Evolutionary conservation across 2,797 vertebrate species (phyloP).

Genomic region (Manis crassicaudata): DNA sequence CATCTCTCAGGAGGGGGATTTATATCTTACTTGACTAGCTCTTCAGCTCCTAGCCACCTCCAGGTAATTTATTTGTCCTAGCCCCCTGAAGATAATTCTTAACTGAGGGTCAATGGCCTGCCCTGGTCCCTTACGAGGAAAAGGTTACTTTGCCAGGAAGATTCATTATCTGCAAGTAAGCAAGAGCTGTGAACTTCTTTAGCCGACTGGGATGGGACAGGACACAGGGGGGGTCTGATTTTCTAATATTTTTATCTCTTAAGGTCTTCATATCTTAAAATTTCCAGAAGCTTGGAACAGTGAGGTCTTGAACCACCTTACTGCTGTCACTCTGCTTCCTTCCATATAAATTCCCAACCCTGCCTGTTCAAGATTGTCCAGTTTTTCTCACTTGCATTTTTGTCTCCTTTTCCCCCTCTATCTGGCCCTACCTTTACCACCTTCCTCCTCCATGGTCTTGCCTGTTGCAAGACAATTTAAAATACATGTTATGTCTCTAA

Average conservation of each 20-base stretch:
- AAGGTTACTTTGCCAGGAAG: slow-evolving; percentile 8
- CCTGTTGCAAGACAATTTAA: neutral
- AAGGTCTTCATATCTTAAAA: neutral
- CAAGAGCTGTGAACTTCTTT: neutral
- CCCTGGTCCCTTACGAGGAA: neutral
- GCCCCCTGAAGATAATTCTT: neutral
- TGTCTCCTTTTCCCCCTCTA: neutral
- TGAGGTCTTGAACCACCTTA: neutral
- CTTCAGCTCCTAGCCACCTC: neutral
- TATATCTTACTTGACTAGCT: neutral
- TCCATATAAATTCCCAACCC: neutral
- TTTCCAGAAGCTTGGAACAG: neutral
- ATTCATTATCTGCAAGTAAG: slow-evolving; percentile 2
- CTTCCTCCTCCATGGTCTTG: neutral
- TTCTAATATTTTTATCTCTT: neutral
- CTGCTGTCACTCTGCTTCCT: neutral
- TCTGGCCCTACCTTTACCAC: neutral
- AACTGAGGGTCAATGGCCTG: slow-evolving; percentile 4
- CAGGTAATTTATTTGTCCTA: neutral
- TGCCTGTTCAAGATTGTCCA: neutral
- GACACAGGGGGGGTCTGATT: neutral
- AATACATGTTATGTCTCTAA: neutral
- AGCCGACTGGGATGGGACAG: neutral
- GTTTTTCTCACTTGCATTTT: neutral
- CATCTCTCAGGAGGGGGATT: neutral